Evolutionary conservation across 2,797 vertebrate genomes (phyloP).

Genomic region (Lindbergichthys nudifrons): DNA sequence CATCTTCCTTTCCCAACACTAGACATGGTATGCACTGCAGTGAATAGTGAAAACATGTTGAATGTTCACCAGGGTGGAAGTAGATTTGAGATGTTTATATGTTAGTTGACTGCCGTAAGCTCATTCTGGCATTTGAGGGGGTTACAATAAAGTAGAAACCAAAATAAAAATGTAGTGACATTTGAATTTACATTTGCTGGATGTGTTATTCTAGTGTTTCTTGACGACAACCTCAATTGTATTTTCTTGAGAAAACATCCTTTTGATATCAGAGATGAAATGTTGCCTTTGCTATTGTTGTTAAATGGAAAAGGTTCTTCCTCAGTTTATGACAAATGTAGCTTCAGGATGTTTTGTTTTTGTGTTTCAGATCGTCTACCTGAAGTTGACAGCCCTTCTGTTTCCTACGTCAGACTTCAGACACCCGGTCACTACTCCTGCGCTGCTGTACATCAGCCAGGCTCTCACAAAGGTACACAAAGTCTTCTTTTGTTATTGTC

Average conservation of each 20-base stretch:
- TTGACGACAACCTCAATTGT: not conserved
- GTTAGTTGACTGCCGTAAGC: not conserved
- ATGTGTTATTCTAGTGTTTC: not conserved
- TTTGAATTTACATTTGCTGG: not conserved
- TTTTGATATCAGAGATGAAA: not conserved
- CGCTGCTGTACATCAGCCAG: conserved; percentile 92
- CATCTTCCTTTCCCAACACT: conserved; percentile 84
- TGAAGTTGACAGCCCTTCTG: conserved; percentile 90
- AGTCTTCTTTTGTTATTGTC: not conserved
- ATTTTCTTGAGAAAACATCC: no score
- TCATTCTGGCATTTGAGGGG: not conserved
- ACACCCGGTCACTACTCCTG: conserved; percentile 94
- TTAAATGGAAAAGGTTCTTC: not conserved
- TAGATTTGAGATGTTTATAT: not conserved
- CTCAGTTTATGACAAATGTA: not conserved
- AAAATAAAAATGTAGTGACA: not conserved
- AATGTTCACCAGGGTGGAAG: not conserved
- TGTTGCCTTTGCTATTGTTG: not conserved
- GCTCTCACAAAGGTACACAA: conserved; percentile 90
- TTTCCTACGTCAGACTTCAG: conserved; percentile 97
- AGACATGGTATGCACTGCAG: conserved; percentile 83
- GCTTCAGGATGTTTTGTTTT: not conserved
- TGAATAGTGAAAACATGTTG: not conserved
- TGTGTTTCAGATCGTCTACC: conserved; percentile 84
- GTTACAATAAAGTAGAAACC: not conserved